These are phyloP conservation scores for Platygyra sinensis DNA, from an alignment of 64 coral and sea anemone genomes.

Conservation along the genomic window DNA sequence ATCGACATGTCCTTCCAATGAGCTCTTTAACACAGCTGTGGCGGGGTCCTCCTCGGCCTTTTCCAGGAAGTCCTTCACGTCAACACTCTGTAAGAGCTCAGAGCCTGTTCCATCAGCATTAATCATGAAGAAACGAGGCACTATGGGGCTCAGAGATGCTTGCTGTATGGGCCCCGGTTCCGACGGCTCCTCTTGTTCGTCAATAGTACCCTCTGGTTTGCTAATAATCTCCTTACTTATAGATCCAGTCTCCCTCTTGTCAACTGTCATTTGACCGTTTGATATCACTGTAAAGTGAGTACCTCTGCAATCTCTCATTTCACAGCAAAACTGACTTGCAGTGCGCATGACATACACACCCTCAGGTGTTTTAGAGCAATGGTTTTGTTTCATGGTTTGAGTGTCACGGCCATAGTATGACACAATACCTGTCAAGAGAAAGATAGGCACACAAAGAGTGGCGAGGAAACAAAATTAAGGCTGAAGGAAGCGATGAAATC, in stretches of 20 bases:
- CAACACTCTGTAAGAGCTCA: conserved; percentile 80
- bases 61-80: conserved; percentile 75
- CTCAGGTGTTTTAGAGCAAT: conserved; percentile 16
- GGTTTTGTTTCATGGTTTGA: background rate
- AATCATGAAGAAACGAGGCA: conserved; percentile 89
- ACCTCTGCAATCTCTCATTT: conserved; percentile 69
- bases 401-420: conserved; percentile 48
- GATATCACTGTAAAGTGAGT: conserved; percentile 72
- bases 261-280: conserved; percentile 66
- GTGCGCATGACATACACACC: conserved; percentile 88
- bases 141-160: conserved; percentile 49
- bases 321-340: conserved; percentile 79
- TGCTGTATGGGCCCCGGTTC: conserved; percentile 1
- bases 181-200: conserved; percentile 1
- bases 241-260: conserved; percentile 12
- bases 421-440: conserved; percentile 56
- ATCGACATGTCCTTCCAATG: conserved; percentile 76
- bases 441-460: too few species aligned
- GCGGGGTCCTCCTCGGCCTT: conserved; percentile 72
- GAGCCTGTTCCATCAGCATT: conserved; percentile 92
- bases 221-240: background rate
- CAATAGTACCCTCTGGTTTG: background rate
- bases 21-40: conserved; percentile 81
- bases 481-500: too few species aligned
- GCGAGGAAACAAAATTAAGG: too few species aligned